Conservation (phyloP, 2,797 vertebrate species). For the Onychomys leucogaster region DNA sequence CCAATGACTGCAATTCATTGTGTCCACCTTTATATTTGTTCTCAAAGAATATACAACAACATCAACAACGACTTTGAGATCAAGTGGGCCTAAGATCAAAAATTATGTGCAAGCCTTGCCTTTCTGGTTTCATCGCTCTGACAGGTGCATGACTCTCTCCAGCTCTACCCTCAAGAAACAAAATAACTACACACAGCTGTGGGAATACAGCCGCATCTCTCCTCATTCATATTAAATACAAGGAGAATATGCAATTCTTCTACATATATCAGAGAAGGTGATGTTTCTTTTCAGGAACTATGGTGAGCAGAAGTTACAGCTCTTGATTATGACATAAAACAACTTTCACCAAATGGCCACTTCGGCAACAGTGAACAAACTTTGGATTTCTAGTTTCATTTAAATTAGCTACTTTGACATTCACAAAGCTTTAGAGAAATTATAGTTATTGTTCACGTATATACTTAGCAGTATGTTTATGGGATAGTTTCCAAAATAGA, state of each 20-base stretch:
- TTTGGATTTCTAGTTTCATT: neutral
- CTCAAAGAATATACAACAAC: neutral
- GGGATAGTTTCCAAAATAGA: neutral
- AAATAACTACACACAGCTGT: neutral
- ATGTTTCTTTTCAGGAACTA: neutral
- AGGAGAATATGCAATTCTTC: neutral
- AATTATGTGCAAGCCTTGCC: neutral
- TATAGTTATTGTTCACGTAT: neutral
- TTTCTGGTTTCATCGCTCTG: neutral
- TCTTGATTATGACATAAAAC: neutral
- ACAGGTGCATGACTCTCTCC: neutral
- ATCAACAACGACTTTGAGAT: neutral
- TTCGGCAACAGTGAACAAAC: neutral
- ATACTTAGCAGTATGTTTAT: neutral
- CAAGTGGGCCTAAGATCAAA: too few relatives aligned
- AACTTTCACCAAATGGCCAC: neutral
- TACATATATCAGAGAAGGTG: neutral
- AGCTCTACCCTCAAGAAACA: neutral
- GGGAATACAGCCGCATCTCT: neutral
- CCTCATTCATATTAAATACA: neutral
- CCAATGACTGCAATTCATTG: neutral
- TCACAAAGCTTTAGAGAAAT: constrained; percentile 16
- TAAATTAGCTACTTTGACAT: neutral
- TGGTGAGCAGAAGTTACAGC: neutral
- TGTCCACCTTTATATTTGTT: neutral